Percentiles rank a stretch among this genome's conserved stretches.
Conservation (phyloP, 2,113 vertebrate genomes). For the Panthera leo region DNA sequence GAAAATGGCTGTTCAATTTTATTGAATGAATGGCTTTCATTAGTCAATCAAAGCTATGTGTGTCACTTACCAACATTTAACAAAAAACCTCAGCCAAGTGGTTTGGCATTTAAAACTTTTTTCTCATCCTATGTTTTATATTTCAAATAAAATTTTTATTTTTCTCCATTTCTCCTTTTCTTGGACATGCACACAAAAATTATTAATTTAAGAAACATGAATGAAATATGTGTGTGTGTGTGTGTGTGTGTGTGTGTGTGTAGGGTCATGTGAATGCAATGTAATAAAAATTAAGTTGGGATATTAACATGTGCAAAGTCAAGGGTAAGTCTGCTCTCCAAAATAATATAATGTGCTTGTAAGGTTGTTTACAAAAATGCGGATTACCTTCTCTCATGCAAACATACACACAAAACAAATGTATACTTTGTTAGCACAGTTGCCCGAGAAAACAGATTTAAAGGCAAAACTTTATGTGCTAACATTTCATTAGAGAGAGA, state of each 20-base stretch:
- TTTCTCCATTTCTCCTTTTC: neutral
- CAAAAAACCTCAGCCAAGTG: neutral
- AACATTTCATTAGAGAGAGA: neutral
- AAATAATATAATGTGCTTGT: neutral
- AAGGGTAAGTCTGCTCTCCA: neutral
- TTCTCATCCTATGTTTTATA: neutral
- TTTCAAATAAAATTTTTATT: neutral
- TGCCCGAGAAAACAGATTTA: neutral
- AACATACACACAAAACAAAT: neutral
- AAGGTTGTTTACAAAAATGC: neutral
- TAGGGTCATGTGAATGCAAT: neutral
- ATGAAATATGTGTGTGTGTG: neutral
- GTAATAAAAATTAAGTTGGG: neutral
- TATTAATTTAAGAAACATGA: neutral
- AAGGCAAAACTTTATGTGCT: neutral
- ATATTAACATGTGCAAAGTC: neutral
- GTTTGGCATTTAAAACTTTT: neutral
- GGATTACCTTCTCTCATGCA: neutral
- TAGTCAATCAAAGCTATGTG: neutral
- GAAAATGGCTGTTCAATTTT: neutral
- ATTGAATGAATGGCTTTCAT: neutral
- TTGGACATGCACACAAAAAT: neutral
- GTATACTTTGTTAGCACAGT: neutral
- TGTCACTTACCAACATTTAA: neutral
- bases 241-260: neutral